Percentiles rank a stretch among this genome's conserved stretches.
Evolutionary conservation across 1,140 invertebrate species (phyloP).

Genomic region (Maniola jurtina): DNA sequence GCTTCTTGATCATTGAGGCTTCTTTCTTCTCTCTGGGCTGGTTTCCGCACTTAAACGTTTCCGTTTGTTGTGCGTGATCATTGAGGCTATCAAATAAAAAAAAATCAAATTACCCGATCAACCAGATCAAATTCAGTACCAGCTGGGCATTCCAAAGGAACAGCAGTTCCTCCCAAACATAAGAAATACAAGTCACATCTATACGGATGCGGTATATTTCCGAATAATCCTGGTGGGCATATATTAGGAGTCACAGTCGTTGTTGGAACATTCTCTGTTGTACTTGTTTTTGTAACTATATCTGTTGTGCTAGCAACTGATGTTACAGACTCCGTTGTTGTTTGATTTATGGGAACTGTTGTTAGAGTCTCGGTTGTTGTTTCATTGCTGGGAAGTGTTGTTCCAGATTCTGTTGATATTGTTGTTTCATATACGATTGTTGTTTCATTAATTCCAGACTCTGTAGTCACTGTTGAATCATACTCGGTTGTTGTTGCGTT

Average conservation of each 20-base stretch:
- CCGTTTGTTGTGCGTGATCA: not conserved
- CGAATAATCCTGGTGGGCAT: conserved; percentile 15
- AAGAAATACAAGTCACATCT: conserved; percentile 13
- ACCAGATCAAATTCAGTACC: conserved; percentile 19
- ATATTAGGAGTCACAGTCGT: not conserved
- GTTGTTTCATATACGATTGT: too few relatives aligned
- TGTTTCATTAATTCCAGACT: too few relatives aligned
- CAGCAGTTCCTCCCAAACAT: not conserved
- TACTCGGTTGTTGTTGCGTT: too few relatives aligned
- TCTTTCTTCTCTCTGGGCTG: too few relatives aligned
- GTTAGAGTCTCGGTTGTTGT: not conserved
- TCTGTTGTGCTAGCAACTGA: not conserved
- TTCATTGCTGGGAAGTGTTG: not conserved
- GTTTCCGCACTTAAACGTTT: too few relatives aligned
- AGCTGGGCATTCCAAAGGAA: not conserved
- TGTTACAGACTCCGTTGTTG: not conserved
- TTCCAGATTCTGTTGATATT: too few relatives aligned
- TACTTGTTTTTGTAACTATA: conserved; percentile 9
- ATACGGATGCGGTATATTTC: conserved; percentile 13
- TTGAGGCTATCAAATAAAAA: not conserved
- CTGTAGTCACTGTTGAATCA: too few relatives aligned
- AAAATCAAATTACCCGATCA: conserved; percentile 9
- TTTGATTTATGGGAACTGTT: not conserved
- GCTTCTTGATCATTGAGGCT: not conserved
- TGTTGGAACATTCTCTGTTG: not conserved